Evolutionary conservation across 2,113 vertebrate genomes (phyloP).

Genomic region (Peromyscus maniculatus): DNA sequence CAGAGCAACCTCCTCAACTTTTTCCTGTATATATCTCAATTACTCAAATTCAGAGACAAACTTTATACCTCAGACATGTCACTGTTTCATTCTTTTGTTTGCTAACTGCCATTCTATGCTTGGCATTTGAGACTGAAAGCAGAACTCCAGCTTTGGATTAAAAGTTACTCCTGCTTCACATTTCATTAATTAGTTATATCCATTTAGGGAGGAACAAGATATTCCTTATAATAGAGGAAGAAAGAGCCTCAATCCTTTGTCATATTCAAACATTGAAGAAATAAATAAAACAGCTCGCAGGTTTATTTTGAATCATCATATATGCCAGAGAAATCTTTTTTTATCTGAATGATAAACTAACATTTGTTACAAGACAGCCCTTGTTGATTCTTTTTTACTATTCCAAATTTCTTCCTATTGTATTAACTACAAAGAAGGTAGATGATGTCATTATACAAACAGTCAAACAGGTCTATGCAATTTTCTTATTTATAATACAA

Average conservation of each 20-base stretch:
- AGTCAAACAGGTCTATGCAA: not conserved
- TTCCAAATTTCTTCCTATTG: not conserved
- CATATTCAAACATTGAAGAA: not conserved
- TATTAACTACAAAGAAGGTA: not conserved
- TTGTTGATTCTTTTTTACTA: not conserved
- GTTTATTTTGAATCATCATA: not conserved
- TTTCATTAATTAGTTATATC: not conserved
- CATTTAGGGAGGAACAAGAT: not conserved
- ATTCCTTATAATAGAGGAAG: not conserved
- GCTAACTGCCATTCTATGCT: not conserved
- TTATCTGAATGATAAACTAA: not conserved
- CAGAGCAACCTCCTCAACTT: not conserved
- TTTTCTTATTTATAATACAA: constrained; percentile 8
- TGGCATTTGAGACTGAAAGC: not conserved
- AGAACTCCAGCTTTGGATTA: not conserved
- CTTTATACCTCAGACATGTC: not conserved
- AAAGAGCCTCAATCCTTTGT: not conserved
- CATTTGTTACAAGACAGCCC: not conserved
- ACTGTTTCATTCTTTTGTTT: not conserved
- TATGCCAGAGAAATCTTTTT: not conserved
- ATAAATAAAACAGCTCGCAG: not conserved
- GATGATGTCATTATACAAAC: not conserved
- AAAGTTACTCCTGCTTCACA: not conserved
- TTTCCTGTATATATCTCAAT: not conserved
- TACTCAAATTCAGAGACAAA: not conserved